Evolutionary conservation across 53 echinoderm and acorn worm species (phyloP).

Genomic region (Temnopleurus reevesii): DNA sequence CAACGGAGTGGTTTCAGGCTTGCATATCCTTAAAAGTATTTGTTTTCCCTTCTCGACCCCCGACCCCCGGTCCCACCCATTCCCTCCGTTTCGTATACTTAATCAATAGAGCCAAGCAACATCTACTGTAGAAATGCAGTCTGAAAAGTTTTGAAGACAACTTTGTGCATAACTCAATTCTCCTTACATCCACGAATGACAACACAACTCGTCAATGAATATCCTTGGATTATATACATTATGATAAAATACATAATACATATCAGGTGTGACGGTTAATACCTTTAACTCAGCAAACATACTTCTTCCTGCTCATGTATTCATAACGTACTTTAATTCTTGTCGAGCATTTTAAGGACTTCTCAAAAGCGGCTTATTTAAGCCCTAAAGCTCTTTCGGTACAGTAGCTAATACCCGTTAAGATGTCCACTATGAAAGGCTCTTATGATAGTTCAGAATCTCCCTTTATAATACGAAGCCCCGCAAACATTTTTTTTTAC

Average conservation of each 20-base stretch:
- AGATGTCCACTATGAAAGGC: background rate
- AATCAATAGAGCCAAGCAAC: no score
- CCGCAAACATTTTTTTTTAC: no score
- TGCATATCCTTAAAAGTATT: no score
- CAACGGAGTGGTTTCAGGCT: no score
- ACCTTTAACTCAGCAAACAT: background rate
- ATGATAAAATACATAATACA: background rate
- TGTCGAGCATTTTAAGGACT: conserved; percentile 6
- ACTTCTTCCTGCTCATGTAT: background rate
- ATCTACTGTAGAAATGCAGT: no score
- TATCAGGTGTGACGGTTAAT: background rate
- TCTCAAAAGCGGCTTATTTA: background rate
- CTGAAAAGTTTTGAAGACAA: no score
- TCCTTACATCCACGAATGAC: no score
- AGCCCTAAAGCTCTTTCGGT: background rate
- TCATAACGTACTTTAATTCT: background rate
- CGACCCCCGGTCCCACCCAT: background rate
- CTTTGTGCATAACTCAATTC: no score
- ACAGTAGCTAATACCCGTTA: background rate
- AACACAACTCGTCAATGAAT: background rate
- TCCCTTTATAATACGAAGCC: no score
- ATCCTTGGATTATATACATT: background rate
- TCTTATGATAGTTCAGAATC: background rate
- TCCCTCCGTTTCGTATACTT: no score
- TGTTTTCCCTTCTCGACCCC: background rate